Conservation (phyloP, 2,113 vertebrate species). For the Hipposideros armiger region DNA sequence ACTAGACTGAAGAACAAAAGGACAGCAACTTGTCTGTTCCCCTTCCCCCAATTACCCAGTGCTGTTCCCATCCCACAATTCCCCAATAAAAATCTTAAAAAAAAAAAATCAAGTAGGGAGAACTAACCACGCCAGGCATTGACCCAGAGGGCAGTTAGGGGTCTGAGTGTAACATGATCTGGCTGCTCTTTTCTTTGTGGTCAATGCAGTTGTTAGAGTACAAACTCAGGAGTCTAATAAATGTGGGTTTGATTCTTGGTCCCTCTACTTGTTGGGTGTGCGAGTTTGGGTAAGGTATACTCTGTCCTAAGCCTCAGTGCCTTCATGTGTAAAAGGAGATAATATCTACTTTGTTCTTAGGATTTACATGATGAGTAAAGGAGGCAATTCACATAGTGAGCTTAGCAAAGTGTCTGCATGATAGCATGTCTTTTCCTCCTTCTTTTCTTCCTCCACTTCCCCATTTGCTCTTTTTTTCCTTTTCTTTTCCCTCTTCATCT, state of each 20-base stretch:
- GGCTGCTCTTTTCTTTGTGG: background rate
- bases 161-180: background rate
- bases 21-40: too few relatives aligned
- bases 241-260: background rate
- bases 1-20: too few relatives aligned
- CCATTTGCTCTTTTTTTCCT: background rate
- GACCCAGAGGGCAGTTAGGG: background rate
- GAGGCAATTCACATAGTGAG: background rate
- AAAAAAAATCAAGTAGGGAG: background rate
- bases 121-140: background rate
- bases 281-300: background rate
- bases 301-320: background rate
- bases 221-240: background rate
- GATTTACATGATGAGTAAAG: background rate
- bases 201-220: background rate
- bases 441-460: background rate
- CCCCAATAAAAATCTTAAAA: too few relatives aligned
- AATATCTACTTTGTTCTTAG: background rate
- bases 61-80: too few relatives aligned
- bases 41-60: too few relatives aligned
- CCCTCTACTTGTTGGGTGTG: background rate
- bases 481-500: background rate
- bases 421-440: background rate
- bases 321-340: background rate
- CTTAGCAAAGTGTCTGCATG: background rate